These are phyloP conservation scores for Aselliscus stoliczkanus DNA, from an alignment of 2,797 vertebrate species.

Conservation along the genomic window DNA sequence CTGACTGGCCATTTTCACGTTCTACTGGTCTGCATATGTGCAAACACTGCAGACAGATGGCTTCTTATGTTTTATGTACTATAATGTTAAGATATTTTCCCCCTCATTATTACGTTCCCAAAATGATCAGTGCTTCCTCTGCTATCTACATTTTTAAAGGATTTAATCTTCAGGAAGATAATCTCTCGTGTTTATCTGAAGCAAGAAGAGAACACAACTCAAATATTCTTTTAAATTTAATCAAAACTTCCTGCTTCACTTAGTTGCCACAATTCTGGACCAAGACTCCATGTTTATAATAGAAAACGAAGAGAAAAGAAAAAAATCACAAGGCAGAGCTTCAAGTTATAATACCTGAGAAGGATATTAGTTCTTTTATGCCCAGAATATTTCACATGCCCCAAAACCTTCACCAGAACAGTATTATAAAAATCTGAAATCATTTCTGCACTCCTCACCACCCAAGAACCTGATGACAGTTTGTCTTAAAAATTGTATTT, in stretches of 20 bases:
- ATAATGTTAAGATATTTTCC: not conserved
- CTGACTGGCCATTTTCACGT: not conserved
- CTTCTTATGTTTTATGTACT: not conserved
- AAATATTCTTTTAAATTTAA: conserved; percentile 13
- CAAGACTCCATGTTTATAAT: conserved; percentile 12
- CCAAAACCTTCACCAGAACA: not conserved
- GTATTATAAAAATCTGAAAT: conserved; percentile 35
- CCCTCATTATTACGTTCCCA: not conserved
- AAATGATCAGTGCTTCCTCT: not conserved
- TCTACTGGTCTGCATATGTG: not conserved
- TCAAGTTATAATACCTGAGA: not conserved
- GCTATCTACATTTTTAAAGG: not conserved
- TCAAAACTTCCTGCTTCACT: conserved; percentile 14
- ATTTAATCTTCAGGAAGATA: not conserved
- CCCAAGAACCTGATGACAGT: conserved; percentile 22
- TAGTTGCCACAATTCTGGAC: not conserved
- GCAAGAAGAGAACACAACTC: not conserved
- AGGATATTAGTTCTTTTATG: not conserved
- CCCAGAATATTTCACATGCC: not conserved
- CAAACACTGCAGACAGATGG: conserved; percentile 4
- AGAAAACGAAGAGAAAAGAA: not conserved
- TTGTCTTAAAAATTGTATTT: conserved; percentile 51
- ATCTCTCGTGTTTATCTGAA: not conserved
- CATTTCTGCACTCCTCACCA: conserved; percentile 43
- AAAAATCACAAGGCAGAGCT: not conserved